These are phyloP conservation scores for Phyllostomus discolor DNA, from an alignment of 2,113 vertebrate species.

Conservation along the genomic window DNA sequence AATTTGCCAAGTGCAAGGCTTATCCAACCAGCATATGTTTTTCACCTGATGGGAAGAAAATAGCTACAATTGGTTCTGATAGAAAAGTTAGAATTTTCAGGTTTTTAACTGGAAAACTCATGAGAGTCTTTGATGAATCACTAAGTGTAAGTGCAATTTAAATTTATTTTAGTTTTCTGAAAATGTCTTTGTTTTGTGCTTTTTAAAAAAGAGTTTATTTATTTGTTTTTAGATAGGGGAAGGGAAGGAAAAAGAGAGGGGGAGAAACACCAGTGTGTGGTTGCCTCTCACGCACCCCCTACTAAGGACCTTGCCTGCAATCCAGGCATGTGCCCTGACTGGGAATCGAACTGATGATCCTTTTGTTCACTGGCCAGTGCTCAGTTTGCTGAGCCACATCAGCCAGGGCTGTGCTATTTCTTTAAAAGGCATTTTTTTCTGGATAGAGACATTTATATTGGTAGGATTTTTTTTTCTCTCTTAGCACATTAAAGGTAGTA, in stretches of 20 bases:
- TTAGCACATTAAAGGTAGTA: not conserved
- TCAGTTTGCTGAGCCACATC: too few species aligned
- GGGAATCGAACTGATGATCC: too few species aligned
- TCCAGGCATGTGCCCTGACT: too few species aligned
- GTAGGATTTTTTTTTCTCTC: not conserved
- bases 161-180: conserved; percentile 19
- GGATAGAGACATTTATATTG: not conserved
- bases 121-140: conserved; percentile 97
- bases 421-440: conserved; percentile 24
- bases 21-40: conserved; percentile 93
- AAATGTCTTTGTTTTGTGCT: not conserved
- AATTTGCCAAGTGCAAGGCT: conserved; percentile 96
- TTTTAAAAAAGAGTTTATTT: too few species aligned
- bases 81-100: conserved; percentile 97
- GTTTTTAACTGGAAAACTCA: conserved; percentile 95
- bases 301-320: too few species aligned
- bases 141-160: conserved; percentile 87
- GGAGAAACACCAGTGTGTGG: too few species aligned
- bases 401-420: not conserved
- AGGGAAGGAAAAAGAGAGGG: too few species aligned
- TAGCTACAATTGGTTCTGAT: conserved; percentile 96
- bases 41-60: conserved; percentile 94
- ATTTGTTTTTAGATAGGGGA: too few species aligned
- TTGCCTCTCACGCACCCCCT: too few species aligned
- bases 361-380: too few species aligned